phyloP scores from a whole-genome alignment of 1,140 invertebrate genomes.

The Pogonomyrmex barbatus region DNA sequence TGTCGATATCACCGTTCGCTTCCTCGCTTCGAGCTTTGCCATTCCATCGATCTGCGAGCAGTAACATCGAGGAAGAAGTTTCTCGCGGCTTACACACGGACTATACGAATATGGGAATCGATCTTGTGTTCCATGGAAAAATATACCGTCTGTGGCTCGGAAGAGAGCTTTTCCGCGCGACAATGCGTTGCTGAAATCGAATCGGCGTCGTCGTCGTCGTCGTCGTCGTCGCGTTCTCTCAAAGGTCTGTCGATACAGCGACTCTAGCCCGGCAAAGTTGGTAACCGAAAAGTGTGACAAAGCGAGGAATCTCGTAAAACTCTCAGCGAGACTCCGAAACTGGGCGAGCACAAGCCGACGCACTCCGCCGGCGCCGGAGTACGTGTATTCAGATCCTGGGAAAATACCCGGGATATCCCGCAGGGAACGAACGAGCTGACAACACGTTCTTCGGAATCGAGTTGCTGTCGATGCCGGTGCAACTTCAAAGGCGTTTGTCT shows the following conservation, averaged over 20 bases:
- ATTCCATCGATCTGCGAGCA: background rate
- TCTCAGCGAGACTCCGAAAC: constrained; percentile 49
- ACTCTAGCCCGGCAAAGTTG: constrained; percentile 57
- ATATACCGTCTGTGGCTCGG: constrained; percentile 15
- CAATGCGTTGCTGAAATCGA: constrained; percentile 62
- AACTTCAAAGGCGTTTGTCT: constrained; percentile 71
- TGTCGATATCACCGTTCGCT: background rate
- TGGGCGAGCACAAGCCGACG: constrained; percentile 8
- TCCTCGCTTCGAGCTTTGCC: background rate
- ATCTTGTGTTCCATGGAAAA: constrained; percentile 47
- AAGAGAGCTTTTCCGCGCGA: constrained; percentile 34
- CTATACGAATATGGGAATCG: constrained; percentile 10
- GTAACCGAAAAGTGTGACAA: constrained; percentile 72
- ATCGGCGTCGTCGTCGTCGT: constrained; percentile 27
- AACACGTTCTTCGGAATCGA: constrained; percentile 70
- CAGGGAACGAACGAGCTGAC: constrained; percentile 51
- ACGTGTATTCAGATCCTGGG: constrained; percentile 69
- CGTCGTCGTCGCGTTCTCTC: constrained; percentile 50
- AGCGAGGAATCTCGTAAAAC: constrained; percentile 69
- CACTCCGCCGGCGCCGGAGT: constrained; percentile 28
- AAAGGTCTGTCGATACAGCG: constrained; percentile 64
- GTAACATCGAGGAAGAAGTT: constrained; percentile 1
- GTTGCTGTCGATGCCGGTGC: constrained; percentile 64
- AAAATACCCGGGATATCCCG: constrained; percentile 69
- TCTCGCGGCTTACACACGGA: background rate